These are phyloP conservation scores for Mastomys coucha DNA, from an alignment of 2,113 vertebrate species.

Conservation along the genomic window DNA sequence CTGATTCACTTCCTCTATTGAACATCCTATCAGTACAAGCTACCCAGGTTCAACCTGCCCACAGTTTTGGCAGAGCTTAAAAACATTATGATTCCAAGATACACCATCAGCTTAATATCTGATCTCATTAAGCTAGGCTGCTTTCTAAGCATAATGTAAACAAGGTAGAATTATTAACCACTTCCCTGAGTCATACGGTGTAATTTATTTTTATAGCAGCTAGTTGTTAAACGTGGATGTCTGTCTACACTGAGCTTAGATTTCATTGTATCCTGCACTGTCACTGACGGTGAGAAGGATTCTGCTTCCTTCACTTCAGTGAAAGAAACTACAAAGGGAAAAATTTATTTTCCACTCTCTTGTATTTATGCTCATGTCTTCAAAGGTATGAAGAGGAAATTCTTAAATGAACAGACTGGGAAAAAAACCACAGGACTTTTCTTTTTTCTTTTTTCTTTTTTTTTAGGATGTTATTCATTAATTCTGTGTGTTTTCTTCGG, in stretches of 20 bases:
- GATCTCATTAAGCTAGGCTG: constrained; percentile 76
- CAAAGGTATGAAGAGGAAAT: background rate
- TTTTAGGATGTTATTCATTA: background rate
- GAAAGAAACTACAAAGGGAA: constrained; percentile 32
- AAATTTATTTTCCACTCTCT: background rate
- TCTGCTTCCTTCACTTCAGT: constrained; percentile 17
- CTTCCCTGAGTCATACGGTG: constrained; percentile 75
- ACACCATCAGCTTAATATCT: constrained; percentile 72
- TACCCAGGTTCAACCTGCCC: constrained; percentile 51
- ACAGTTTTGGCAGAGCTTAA: constrained; percentile 66
- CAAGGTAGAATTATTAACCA: constrained; percentile 77
- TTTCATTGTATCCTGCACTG: constrained; percentile 44
- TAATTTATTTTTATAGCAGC: constrained; percentile 79
- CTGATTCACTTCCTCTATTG: constrained; percentile 54
- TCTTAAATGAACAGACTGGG: background rate
- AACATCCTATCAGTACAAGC: constrained; percentile 55
- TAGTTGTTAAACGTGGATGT: constrained; percentile 65
- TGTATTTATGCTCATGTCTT: constrained; percentile 47
- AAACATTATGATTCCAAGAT: constrained; percentile 70
- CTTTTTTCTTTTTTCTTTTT: constrained; percentile 36
- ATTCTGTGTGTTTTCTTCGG: constrained; percentile 1
- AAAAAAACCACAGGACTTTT: background rate
- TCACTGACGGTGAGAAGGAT: constrained; percentile 25
- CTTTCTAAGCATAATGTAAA: constrained; percentile 80
- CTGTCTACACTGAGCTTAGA: constrained; percentile 41